Evolutionary conservation across 2,888 invertebrate species (phyloP).

Genomic region (Xestia c-nigrum): DNA sequence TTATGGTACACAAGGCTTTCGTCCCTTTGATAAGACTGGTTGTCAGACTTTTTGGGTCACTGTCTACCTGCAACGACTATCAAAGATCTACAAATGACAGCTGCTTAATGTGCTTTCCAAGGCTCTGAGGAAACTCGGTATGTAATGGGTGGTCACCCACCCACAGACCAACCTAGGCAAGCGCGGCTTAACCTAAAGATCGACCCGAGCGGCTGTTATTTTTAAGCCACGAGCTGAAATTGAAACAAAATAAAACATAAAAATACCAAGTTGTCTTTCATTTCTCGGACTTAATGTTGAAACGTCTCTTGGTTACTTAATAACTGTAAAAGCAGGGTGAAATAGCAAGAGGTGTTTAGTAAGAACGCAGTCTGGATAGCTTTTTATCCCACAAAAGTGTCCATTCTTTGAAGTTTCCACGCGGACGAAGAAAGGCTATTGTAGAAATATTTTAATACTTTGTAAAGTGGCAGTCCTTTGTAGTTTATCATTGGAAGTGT

Average conservation of each 20-base stretch:
- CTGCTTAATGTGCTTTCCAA: too few species aligned
- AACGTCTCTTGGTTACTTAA: constrained; percentile 31
- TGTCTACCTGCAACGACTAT: too few species aligned
- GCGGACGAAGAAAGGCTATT: constrained; percentile 8
- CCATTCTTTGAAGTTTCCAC: constrained; percentile 18
- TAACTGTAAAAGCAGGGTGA: constrained; percentile 19
- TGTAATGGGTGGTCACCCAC: too few species aligned
- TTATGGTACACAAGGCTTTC: background rate
- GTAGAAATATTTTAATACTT: constrained; percentile 18
- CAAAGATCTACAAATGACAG: too few species aligned
- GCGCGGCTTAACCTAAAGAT: too few species aligned
- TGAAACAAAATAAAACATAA: background rate
- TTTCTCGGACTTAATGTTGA: background rate
- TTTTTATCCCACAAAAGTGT: constrained; percentile 32
- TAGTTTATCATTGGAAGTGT: background rate
- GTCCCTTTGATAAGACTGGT: background rate
- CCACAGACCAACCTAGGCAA: too few species aligned
- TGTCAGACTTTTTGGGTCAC: too few species aligned
- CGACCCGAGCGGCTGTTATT: too few species aligned
- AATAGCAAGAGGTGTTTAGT: constrained; percentile 26
- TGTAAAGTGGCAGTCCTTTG: background rate
- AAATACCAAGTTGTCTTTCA: background rate
- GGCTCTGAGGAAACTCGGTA: too few species aligned
- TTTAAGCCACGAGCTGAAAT: background rate
- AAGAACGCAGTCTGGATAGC: constrained; percentile 26